Evolutionary conservation across 2,113 vertebrate species (phyloP).

Genomic region (Bubo blakistoni): DNA sequence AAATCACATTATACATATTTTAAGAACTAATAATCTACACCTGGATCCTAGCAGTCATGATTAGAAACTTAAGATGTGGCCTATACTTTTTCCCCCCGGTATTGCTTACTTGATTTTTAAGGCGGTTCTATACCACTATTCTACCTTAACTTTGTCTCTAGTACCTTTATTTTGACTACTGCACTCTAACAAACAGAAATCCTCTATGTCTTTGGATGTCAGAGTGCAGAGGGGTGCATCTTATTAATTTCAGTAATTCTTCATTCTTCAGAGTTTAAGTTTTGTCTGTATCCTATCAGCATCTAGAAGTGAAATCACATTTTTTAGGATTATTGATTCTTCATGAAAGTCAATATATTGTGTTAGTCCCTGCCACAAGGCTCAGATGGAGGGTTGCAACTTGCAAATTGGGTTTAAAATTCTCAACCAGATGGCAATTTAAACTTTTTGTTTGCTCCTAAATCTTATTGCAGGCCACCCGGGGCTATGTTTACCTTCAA

Average conservation of each 20-base stretch:
- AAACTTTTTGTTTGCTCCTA: not conserved
- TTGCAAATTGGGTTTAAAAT: conserved; percentile 13
- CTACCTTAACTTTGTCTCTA: not conserved
- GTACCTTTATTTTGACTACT: not conserved
- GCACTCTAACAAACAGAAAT: not conserved
- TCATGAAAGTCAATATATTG: not conserved
- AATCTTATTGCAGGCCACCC: not conserved
- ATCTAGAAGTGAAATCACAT: not conserved
- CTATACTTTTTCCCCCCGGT: fast-evolving
- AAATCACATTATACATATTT: not conserved
- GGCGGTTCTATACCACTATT: not conserved
- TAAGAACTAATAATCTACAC: not conserved
- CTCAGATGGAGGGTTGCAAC: not conserved
- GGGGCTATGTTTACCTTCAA: not conserved
- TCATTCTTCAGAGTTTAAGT: not conserved
- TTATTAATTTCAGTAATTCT: not conserved
- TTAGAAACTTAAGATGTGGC: not conserved
- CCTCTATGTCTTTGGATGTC: not conserved
- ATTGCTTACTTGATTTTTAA: not conserved
- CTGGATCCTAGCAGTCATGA: not conserved
- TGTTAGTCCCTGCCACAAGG: not conserved
- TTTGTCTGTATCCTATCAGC: not conserved
- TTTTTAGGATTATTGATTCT: not conserved
- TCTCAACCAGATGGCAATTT: not conserved
- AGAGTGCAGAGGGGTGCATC: not conserved